Conservation (phyloP, 2,888 invertebrate species). For the Neoitamus cyanurus region DNA sequence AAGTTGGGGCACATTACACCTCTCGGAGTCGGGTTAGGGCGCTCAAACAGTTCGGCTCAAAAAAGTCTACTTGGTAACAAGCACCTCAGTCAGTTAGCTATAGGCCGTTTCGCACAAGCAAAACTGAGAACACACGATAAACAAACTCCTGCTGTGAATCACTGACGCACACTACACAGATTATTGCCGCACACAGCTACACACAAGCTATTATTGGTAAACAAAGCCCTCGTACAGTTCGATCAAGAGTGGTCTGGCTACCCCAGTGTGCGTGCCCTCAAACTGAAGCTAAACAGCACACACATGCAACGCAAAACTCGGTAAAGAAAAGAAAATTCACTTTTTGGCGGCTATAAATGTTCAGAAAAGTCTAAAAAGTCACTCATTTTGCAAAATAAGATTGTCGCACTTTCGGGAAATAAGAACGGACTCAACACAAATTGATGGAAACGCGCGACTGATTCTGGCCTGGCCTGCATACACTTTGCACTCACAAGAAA, state of each 20-base stretch:
- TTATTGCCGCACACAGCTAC: neutral
- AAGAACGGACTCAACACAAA: neutral
- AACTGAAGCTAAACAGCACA: conserved; percentile 4
- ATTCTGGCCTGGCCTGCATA: neutral
- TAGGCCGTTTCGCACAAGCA: neutral
- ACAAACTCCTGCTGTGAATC: neutral
- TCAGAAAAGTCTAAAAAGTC: conserved; percentile 59
- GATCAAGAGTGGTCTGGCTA: neutral
- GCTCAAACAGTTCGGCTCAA: neutral
- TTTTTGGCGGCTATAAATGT: conserved; percentile 59
- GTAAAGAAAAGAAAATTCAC: conserved; percentile 8
- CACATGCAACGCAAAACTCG: conserved; percentile 25
- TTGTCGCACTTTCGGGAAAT: conserved; percentile 25
- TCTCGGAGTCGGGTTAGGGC: neutral
- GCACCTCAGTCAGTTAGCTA: neutral
- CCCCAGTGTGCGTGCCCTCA: conserved; percentile 26
- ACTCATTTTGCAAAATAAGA: conserved; percentile 58
- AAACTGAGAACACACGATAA: neutral
- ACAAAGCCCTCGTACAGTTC: conserved; percentile 37
- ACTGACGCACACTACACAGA: neutral
- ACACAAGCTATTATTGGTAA: conserved; percentile 23
- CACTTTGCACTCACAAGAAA: neutral
- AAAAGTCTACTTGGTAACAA: conserved; percentile 21
- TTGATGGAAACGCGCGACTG: neutral
- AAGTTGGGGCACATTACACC: conserved; percentile 54